Base-by-base conservation (phyloP, 2,113 vertebrate genomes). In the Theristicus caerulescens region DNA sequence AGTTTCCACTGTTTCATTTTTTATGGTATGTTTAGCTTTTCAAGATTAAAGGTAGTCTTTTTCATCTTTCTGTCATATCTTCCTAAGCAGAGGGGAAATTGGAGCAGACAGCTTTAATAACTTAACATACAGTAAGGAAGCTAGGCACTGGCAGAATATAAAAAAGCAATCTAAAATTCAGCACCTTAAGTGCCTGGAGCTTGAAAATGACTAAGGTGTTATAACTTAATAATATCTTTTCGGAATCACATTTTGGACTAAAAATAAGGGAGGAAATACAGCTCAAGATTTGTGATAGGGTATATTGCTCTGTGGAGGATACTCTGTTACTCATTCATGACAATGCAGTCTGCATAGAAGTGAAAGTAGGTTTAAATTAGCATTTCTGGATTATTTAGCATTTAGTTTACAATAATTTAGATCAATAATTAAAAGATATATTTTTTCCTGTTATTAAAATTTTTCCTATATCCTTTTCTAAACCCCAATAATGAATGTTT, bases 51-150 rank as follows among this genome's bases (percentile, higher is more conserved):
- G 40, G 86, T 69, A 93, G 81, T 82, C 47, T 88, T 74, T 95
- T 97, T 97, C 89, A 96, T 97, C 93, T 95, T 96, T 93, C 88
- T 98, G 95, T 96, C 95, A 82, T 94, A 79, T 87, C 88, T 97
- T 96, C 91, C 69, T 91, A 96, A 96, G 94, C 91, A 97, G 86
- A 82, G 72, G 77, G 94, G 79, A 98, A 98, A 98, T 97, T 95
- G 94, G 92, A 98, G 85, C 94, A 98, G 97, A 94, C 95, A 97
- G 58, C 78, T 98, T 97, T 97, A 98, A 98, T 97, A 97, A 97
- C 95, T 97, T 96, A 97, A 96, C 86, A 83, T 95, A 92, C 59
- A 92, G 81, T 91, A 92, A 91, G 86, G 71, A 97, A 97, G 90
- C 65, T 36, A 92, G 70, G 79, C 88, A 93, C 46, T 93, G 67